These are phyloP conservation scores for Aphrophora alni DNA, from an alignment of 2,888 invertebrate species.

Conservation along the genomic window DNA sequence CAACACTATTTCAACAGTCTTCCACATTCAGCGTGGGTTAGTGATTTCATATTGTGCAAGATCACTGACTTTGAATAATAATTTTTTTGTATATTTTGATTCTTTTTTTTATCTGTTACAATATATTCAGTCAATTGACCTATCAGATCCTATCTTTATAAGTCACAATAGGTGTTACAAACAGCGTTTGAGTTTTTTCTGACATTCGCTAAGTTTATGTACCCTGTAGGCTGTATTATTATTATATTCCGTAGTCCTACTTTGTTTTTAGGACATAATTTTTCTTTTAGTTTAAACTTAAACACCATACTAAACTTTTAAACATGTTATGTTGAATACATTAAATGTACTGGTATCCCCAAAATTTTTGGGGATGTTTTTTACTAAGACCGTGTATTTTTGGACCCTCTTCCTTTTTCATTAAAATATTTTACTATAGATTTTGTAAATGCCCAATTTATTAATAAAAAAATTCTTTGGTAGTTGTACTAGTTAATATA, in stretches of 20 bases:
- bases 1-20: constrained; percentile 18
- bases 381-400: neutral
- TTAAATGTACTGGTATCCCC: no score
- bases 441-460: neutral
- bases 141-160: neutral
- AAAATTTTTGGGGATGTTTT: no score
- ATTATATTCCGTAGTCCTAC: neutral
- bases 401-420: constrained; percentile 22
- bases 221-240: no score
- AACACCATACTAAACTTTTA: no score
- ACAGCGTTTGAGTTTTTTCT: neutral
- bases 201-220: neutral
- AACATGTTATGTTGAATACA: no score
- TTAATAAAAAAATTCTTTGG: neutral
- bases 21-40: neutral
- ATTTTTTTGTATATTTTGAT: neutral
- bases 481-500: constrained; percentile 16
- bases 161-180: neutral
- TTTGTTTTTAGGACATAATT: neutral
- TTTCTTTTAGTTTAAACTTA: no score
- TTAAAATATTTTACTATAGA: neutral
- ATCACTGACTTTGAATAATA: neutral
- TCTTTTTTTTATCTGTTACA: neutral
- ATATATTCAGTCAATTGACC: neutral
- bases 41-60: neutral